Base-by-base conservation (phyloP, 2,797 vertebrate species). In the Cirrhinus mrigala region DNA sequence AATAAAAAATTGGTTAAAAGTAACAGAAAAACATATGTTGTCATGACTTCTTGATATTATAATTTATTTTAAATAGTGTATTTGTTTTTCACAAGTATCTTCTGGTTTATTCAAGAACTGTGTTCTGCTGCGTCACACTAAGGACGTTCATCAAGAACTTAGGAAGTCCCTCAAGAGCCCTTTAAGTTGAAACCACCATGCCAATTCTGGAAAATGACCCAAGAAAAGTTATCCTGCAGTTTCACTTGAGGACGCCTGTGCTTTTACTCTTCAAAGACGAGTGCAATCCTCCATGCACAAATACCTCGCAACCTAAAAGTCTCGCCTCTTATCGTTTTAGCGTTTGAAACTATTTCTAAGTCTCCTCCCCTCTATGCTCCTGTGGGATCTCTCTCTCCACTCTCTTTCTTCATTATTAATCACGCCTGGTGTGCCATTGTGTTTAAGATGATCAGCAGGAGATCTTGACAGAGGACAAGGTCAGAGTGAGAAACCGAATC, bases 381-480 rank as follows among this genome's bases (percentile, higher is more conserved):
- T 16, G 16, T 73, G 68, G 54, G 80, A 60, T 60, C 52, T 60
- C 24, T 60, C 37, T 33, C 54, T 76, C 15, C 6, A 18, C 64
- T 69, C 48, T 54, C 22, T 20, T 69, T 54, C 68, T 82, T 46
- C 80, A 82, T 73, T 82, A 60, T 82, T 62, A 82, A 82, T 62
- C 54, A 83, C 24, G 15, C 20, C 37, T 74, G 60, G 79, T 60
- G 52, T 80, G 44, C 52, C 70, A 37, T 50, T 64, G 77, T n/a
- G n/a, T 77, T 73, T 52, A 64, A 58, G 64, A 85, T 74, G 62
- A 85, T 75, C 33, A 70, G 79, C 79, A 85, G 50, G 73, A 79
- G 62, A 75, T 48, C 85, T 76, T 66, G 60, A 86, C 37, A 33
- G 15, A 81, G 71, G 85, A 77, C 79, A 82, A 82, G 80, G 79